Base-by-base conservation (phyloP, 1,140 invertebrate genomes). In the Nomia melanderi region DNA sequence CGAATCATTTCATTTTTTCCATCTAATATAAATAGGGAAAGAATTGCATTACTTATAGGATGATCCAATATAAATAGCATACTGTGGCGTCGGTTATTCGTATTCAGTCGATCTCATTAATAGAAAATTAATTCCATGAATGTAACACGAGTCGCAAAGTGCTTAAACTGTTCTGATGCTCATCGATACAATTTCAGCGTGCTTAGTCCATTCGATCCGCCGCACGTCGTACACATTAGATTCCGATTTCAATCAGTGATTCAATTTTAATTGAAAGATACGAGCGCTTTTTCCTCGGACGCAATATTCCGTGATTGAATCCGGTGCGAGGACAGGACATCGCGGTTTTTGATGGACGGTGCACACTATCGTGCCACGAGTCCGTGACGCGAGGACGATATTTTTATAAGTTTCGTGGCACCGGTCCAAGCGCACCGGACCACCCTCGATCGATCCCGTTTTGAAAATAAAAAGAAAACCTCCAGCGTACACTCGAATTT, bases 401-500 rank as follows among this genome's bases (percentile, higher is more conserved):
- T 83, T 84, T 84, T 84, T 83, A 80, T 83, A 76, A 81, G 73
- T 77, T 64, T 77, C n/a, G 60, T 84, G 82, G 81, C 82, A 81
- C 66, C 50, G 73, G 65, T 83, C 82, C 82, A 84, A 84, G 47
- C 67, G 54, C 25, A 41, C 11, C 39, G 62, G 59, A 57, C 63
- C 60, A 65, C 36, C 41, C 23, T 54, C 60, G 39, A 63, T 77
- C 53, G 63, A 75, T 60, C 60, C 17, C 39, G n/a, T 57, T 54
- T 70, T 47, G 23, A 25, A 73, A 73, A 73, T 53, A 69, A 69
- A 73, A 73, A 50, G 8, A 36, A 11, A 12, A 50, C 20, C 23
- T n/a, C 50, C 53, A 27, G 31, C 59, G 29, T 47, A 47, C 33
- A 6, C 1, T 53, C 29, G 53, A 41, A 75, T 73, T 31, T 29